Conservation (phyloP, 2,113 vertebrate genomes). For the Cololabis saira region DNA sequence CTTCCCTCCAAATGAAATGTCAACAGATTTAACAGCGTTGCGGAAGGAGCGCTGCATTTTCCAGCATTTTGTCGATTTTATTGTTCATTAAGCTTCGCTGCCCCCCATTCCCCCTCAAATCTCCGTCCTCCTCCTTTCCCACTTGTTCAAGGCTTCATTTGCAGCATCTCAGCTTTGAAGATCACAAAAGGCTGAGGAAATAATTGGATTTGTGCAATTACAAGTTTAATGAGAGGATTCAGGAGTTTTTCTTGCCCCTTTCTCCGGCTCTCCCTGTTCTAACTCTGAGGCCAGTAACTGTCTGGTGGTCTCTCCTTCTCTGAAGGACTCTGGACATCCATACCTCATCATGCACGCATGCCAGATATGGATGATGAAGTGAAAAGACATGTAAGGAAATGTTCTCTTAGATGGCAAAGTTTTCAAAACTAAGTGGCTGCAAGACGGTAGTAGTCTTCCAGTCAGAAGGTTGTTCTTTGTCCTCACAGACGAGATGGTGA, state of each 20-base stretch:
- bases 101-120: constrained; percentile 29
- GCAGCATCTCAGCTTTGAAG: constrained; percentile 82
- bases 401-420: too few relatives aligned
- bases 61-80: constrained; percentile 79
- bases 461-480: too few relatives aligned
- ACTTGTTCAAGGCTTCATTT: constrained; percentile 79
- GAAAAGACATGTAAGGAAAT: too few relatives aligned
- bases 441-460: too few relatives aligned
- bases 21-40: constrained; percentile 80
- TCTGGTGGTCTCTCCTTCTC: constrained; percentile 28
- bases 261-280: constrained; percentile 67
- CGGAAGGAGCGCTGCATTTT: constrained; percentile 57
- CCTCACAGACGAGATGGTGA: too few relatives aligned
- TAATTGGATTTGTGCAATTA: constrained; percentile 85
- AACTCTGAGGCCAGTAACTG: constrained; percentile 50
- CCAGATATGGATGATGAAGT: too few relatives aligned
- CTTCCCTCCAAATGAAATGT: constrained; percentile 82
- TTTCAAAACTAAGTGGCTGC: too few relatives aligned
- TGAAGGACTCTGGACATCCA: constrained; percentile 15
- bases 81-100: constrained; percentile 80
- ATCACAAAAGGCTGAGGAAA: constrained; percentile 83
- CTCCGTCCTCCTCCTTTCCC: constrained; percentile 50
- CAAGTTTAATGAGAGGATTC: constrained; percentile 80
- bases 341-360: too few relatives aligned
- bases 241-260: constrained; percentile 72